Evolutionary conservation across 23 tunicate species (phyloP).

Genomic region (Styela clava): DNA sequence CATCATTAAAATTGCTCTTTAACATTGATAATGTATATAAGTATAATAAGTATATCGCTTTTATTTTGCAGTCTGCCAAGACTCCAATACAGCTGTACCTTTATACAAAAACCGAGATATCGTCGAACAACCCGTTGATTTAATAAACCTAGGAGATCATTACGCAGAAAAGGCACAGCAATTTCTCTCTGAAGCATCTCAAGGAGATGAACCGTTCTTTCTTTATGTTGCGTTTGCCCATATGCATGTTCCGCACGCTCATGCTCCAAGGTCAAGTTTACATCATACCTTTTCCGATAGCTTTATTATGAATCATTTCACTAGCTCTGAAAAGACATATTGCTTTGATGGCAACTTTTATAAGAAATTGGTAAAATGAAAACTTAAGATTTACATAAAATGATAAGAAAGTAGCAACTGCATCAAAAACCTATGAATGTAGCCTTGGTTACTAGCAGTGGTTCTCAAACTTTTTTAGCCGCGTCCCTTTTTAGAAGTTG

Average conservation of each 20-base stretch:
- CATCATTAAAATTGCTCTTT: too few species aligned
- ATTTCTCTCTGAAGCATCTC: conserved; percentile 33
- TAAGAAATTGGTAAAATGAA: too few species aligned
- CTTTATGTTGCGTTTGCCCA: conserved; percentile 84
- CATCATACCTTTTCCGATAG: too few species aligned
- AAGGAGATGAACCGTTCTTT: conserved; percentile 49
- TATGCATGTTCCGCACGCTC: conserved; percentile 73
- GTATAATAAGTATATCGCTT: too few species aligned
- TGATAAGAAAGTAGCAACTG: too few species aligned
- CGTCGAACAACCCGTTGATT: conserved; percentile 73
- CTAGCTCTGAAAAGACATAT: neutral
- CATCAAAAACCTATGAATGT: too few species aligned
- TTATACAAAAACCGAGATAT: conserved; percentile 60
- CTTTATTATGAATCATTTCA: neutral
- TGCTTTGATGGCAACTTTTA: too few species aligned
- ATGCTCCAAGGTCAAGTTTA: conserved; percentile 75
- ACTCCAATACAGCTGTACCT: conserved; percentile 42
- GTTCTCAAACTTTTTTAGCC: too few species aligned
- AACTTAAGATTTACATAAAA: too few species aligned
- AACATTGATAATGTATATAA: too few species aligned
- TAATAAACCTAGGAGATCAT: conserved; percentile 56
- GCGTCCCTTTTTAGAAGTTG: too few species aligned
- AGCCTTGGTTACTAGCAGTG: too few species aligned
- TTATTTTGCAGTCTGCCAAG: neutral
- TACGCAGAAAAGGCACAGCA: conserved; percentile 60